These are phyloP conservation scores for Pristionchus fissidentatus DNA, from an alignment of 2,888 invertebrate species.

Conservation along the genomic window DNA sequence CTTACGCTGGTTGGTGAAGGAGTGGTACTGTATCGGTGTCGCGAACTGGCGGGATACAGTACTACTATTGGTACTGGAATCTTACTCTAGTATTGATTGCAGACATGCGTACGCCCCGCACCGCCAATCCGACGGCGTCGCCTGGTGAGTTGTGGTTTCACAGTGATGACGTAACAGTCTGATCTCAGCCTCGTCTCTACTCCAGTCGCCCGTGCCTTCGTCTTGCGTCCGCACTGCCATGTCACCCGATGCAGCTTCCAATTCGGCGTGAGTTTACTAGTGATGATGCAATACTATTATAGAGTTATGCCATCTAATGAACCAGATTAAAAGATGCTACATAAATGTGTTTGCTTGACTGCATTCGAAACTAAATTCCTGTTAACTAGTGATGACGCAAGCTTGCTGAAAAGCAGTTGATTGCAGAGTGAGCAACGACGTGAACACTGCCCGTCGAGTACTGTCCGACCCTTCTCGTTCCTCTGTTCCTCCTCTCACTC, in stretches of 20 bases:
- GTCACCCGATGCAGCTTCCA: conserved; percentile 30
- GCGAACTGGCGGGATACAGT: too few relatives aligned
- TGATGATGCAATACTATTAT: background rate
- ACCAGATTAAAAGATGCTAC: too few relatives aligned
- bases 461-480: too few relatives aligned
- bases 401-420: too few relatives aligned
- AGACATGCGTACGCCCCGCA: conserved; percentile 40
- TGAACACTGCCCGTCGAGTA: background rate
- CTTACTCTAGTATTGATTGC: background rate
- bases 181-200: conserved; percentile 16
- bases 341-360: too few relatives aligned
- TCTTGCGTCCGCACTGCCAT: background rate
- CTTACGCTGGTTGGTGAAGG: background rate
- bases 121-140: conserved; percentile 1
- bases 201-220: background rate
- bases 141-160: conserved; percentile 6
- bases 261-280: conserved; percentile 1
- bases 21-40: background rate
- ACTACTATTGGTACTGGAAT: too few relatives aligned
- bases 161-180: background rate
- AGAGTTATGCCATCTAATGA: background rate
- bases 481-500: background rate
- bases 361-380: too few relatives aligned
- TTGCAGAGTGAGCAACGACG: conserved; percentile 22
- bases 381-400: too few relatives aligned